A percentile compares a stretch with the other conserved stretches of the same genome.
These are phyloP conservation scores for Spodoptera picta DNA, from an alignment of 2,888 invertebrate genomes.

Conservation along the genomic window DNA sequence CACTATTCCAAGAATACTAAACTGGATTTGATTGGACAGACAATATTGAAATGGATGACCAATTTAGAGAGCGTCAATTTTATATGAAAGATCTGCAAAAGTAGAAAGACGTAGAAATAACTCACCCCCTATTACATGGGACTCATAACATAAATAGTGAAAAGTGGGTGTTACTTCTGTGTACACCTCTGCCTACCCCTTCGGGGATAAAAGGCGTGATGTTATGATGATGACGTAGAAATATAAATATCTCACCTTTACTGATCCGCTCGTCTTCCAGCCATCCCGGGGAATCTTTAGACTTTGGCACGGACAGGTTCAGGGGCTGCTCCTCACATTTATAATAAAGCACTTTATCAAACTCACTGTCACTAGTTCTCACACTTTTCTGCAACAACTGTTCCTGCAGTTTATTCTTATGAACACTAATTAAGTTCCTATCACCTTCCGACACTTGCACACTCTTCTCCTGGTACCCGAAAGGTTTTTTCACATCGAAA, in stretches of 20 bases:
- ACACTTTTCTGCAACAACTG: constrained; percentile 80
- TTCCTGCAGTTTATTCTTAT: constrained; percentile 82
- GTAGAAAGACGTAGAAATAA: not conserved
- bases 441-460: constrained; percentile 82
- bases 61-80: not conserved
- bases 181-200: too few species aligned
- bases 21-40: constrained; percentile 12
- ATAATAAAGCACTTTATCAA: constrained; percentile 69
- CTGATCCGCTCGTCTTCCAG: constrained; percentile 74
- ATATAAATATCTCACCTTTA: constrained; percentile 70
- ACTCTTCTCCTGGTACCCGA: constrained; percentile 66
- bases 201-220: too few species aligned
- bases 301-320: constrained; percentile 89
- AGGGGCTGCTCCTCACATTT: constrained; percentile 87
- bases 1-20: not conserved
- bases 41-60: not conserved
- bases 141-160: too few species aligned
- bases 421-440: constrained; percentile 73
- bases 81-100: not conserved
- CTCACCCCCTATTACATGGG: too few species aligned
- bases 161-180: too few species aligned
- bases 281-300: constrained; percentile 77
- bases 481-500: constrained; percentile 69
- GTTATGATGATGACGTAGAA: too few species aligned
- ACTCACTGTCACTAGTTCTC: constrained; percentile 78